Conservation (phyloP, 2,113 vertebrate genomes). For the Rynchops niger region DNA sequence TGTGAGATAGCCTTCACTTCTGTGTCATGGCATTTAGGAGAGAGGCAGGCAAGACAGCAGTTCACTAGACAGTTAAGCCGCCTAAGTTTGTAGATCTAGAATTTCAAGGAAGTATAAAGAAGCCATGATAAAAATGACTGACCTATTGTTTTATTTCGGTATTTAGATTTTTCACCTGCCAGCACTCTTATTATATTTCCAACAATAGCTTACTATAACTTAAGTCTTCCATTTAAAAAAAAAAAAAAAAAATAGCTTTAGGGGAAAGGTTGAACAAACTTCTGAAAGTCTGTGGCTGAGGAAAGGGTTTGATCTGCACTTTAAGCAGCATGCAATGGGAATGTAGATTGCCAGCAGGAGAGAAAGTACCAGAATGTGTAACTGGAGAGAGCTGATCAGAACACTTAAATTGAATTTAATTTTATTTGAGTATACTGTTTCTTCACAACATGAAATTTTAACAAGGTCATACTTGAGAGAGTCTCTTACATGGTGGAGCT, state of each 20-base stretch:
- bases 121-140: not conserved
- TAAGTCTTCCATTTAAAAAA: not conserved
- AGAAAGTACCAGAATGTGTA: not conserved
- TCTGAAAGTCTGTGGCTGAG: not conserved
- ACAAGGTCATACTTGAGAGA: not conserved
- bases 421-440: not conserved
- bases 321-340: not conserved
- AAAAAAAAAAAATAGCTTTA: not conserved
- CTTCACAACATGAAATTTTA: not conserved
- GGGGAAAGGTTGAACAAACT: not conserved
- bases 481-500: not conserved
- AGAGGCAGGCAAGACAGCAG: not conserved
- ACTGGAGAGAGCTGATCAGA: not conserved
- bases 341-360: not conserved
- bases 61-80: not conserved
- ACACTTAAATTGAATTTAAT: not conserved
- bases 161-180: not conserved
- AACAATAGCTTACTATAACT: not conserved
- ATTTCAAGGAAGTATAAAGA: not conserved
- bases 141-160: not conserved
- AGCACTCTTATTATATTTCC: not conserved
- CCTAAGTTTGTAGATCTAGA: not conserved
- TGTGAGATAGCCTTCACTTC: not conserved
- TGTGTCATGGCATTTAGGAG: not conserved
- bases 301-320: conserved; percentile 35